Base-by-base conservation (phyloP, 30 jellyfish, hydroid and myxozoan species). In the Nemopilema nomurai region DNA sequence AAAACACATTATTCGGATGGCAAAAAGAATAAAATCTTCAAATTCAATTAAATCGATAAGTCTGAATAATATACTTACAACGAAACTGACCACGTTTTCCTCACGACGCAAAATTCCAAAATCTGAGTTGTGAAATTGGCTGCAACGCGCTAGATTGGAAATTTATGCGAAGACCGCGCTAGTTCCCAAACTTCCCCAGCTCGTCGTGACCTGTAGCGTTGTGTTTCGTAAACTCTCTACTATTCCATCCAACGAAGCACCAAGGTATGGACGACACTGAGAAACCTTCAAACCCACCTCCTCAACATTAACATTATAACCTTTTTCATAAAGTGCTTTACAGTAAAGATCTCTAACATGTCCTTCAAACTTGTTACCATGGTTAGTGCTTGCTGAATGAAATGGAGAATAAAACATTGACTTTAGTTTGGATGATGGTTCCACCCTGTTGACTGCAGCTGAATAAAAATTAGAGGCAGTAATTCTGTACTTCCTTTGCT, bases 391-490 rank as follows among this genome's bases (percentile, higher is more conserved):
- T 65, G 80, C 66, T 50, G 89, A 65, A 65, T 27, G 50, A 65
- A 80, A 80, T 29, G 79, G 28, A n/a, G 71, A 65, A 64, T 80
- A 80, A 49, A 62, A 80, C 89, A 80, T 68, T 63, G 79, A 80
- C 21, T 80, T 80, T 28, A 80, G 71, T 31, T 80, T 69, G 50
- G 85, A 82, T 18, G 84, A 82, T 32, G 85, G 91, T 82, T 82
- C 91, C 49, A 82, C 91, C 16, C 85, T 82, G 71, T 68, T 82
- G 65, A 82, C 91, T 26, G 91, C 84, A 82, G 76, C 83, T 31
- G 84, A 67, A 31, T 82, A 67, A 51, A 82, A 82, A 51, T 68
- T 82, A n/a, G 91, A 82, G 49, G 91, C 91, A 57, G 90, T 70
- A 23, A 69, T 82, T 70, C 83, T 23, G 52, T 82, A 82, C 27